These are phyloP conservation scores for Tricholauxania praeusta DNA, from an alignment of 2,888 invertebrate genomes.

Conservation along the genomic window DNA sequence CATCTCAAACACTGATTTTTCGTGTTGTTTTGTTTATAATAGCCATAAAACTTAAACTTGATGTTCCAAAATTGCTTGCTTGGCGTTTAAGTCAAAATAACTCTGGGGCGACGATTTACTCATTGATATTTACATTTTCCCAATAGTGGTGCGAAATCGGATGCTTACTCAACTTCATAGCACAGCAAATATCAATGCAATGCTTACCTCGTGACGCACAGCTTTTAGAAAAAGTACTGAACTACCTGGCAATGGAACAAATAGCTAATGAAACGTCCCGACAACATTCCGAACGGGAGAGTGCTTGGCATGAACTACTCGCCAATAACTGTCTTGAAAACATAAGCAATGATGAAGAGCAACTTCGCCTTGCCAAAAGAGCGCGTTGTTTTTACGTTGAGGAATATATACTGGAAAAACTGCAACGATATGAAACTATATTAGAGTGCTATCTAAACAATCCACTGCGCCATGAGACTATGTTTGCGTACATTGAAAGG, in stretches of 20 bases:
- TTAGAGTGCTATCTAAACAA: conserved; percentile 78
- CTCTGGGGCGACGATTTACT: no score
- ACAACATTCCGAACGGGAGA: conserved; percentile 78
- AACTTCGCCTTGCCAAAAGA: conserved; percentile 73
- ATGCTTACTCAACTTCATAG: conserved; percentile 75
- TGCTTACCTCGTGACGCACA: conserved; percentile 66
- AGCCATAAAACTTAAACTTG: no score
- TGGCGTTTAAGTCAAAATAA: no score
- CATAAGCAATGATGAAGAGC: conserved; percentile 71
- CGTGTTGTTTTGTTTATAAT: no score
- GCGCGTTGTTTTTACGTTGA: conserved; percentile 80
- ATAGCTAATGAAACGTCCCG: conserved; percentile 65
- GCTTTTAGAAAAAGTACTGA: conserved; percentile 74
- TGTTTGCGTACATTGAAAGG: conserved; percentile 72
- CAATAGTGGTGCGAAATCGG: conserved; percentile 70
- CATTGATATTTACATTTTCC: background rate
- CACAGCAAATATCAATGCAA: conserved; percentile 73
- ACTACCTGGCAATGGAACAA: conserved; percentile 71
- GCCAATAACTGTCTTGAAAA: conserved; percentile 73
- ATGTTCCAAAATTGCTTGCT: no score
- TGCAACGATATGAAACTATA: conserved; percentile 74
- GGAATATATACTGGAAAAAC: conserved; percentile 76
- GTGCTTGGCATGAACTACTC: conserved; percentile 78
- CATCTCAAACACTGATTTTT: no score
- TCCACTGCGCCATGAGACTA: conserved; percentile 72